These are phyloP conservation scores for Esox lucius DNA, from an alignment of 2,797 vertebrate species.

Conservation along the genomic window DNA sequence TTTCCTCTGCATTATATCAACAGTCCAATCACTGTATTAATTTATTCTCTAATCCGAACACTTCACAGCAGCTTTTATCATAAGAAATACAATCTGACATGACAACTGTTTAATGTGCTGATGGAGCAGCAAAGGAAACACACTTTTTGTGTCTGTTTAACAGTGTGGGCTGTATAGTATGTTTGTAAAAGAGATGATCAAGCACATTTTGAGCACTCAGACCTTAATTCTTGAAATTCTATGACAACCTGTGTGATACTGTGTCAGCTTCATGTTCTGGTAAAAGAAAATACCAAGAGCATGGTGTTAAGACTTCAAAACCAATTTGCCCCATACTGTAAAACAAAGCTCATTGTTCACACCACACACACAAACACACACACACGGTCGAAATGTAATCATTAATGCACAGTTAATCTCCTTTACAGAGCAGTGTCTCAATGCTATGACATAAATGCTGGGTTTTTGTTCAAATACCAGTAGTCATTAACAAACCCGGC, in stretches of 20 bases:
- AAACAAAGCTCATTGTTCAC: not conserved
- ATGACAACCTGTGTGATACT: not conserved
- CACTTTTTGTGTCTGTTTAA: not conserved
- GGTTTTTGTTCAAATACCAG: not conserved
- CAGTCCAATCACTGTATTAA: conserved; percentile 28
- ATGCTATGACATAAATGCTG: not conserved
- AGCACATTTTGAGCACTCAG: not conserved
- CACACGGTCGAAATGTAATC: not conserved
- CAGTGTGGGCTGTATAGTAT: not conserved
- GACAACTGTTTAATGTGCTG: conserved; percentile 52
- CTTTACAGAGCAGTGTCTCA: not conserved
- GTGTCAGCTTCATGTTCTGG: not conserved
- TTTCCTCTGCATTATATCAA: conserved; percentile 38
- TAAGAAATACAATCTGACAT: conserved; percentile 45
- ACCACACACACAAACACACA: too few relatives aligned
- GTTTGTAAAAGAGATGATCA: not conserved
- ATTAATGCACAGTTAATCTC: not conserved
- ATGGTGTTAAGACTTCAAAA: not conserved
- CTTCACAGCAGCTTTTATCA: conserved; percentile 65
- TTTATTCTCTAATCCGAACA: not conserved
- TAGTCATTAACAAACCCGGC: not conserved
- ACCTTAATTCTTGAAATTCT: not conserved
- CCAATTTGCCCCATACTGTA: not conserved
- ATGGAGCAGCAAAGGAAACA: conserved; percentile 52
- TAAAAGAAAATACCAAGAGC: not conserved